Evolutionary conservation across 2,113 vertebrate species (phyloP), one percentile per base, ranked within the genome.

Genomic region (Paradoxurus hermaphroditus): DNA sequence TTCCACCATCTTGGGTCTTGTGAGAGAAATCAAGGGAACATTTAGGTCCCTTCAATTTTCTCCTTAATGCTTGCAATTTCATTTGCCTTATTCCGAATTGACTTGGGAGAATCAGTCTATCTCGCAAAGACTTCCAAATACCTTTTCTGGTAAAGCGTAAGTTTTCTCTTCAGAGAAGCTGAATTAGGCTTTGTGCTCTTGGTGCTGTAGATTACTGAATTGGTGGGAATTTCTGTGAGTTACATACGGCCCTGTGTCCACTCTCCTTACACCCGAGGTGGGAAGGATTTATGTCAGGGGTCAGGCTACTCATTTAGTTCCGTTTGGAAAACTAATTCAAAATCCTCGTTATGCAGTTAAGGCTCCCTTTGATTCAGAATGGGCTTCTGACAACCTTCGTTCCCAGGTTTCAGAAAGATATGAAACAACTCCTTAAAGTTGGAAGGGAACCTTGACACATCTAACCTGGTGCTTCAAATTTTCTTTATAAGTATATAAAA

Each of bases 401-500:
- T 11, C 19, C 70, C 39, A 36, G 72, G 59, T 82, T 92, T 83
- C 59, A 72, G 59, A 56, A 81, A 88, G 36, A 51, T 59, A 12
- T 1, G 36, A 46, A 56, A 4, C 10, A 9, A 8, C 63, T 83
- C 51, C 73, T 53, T 53, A 86, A 67, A 19, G 12, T 46, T 84
- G n/a, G 25, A 59, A 34, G 62, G 21, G 72, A 65, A 34, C 6
- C 51, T 81, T 44, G 65, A 67, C 8, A 27, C 65, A 79, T 51
- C 25, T 25, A 95, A 67, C 27, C 16, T 56, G 2, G 29, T 72
- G 44, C 25, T 84, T 46, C 77, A 78, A 39, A 36, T 81, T 84
- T 86, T 19, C 92, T 81, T 78, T 36, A 9, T 83, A 93, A 59
- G 11, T 73, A 62, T 56, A 29, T 83, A 81, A 46, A 96, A 73